Percentiles rank a stretch among this genome's conserved stretches.
These are phyloP conservation scores for Catocala fraxini DNA, from an alignment of 2,888 invertebrate genomes.

Conservation along the genomic window DNA sequence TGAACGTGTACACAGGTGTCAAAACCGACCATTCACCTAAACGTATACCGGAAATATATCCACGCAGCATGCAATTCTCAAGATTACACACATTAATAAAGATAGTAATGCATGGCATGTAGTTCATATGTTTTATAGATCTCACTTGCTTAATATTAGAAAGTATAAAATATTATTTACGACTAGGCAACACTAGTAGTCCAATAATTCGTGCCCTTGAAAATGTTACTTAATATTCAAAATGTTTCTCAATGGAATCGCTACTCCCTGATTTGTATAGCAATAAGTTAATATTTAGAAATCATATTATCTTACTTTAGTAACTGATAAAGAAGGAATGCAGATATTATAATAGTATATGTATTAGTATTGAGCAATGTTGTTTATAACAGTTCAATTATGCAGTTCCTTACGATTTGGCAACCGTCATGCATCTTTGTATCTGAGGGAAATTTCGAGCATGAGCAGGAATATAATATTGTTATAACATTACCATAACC, in stretches of 20 bases:
- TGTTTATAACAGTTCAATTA: no score
- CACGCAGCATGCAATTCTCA: slow-evolving; percentile 5
- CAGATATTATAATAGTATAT: no score
- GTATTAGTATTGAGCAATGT: no score
- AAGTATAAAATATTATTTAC: slow-evolving; percentile 13
- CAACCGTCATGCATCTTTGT: no score
- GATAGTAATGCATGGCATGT: slow-evolving; percentile 2
- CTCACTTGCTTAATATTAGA: slow-evolving; percentile 21
- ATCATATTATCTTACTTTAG: no score
- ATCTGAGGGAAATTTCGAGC: no score
- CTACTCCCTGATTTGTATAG: slow-evolving; percentile 29
- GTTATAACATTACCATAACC: no score
- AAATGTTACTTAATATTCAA: slow-evolving; percentile 36
- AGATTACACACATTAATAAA: not conserved
- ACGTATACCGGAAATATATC: slow-evolving; percentile 6
- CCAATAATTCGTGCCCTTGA: slow-evolving; percentile 30
- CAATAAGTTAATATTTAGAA: slow-evolving; percentile 1
- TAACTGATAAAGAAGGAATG: no score
- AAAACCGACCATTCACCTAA: slow-evolving; percentile 3
- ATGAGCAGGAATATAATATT: no score
- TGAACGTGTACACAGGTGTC: not conserved
- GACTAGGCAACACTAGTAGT: slow-evolving; percentile 9
- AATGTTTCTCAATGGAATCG: slow-evolving; percentile 35
- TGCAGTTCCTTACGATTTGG: no score
- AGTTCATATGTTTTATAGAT: slow-evolving; percentile 10